Evolutionary conservation across 1,140 invertebrate genomes (phyloP).

Genomic region (Drosophila navojoa): DNA sequence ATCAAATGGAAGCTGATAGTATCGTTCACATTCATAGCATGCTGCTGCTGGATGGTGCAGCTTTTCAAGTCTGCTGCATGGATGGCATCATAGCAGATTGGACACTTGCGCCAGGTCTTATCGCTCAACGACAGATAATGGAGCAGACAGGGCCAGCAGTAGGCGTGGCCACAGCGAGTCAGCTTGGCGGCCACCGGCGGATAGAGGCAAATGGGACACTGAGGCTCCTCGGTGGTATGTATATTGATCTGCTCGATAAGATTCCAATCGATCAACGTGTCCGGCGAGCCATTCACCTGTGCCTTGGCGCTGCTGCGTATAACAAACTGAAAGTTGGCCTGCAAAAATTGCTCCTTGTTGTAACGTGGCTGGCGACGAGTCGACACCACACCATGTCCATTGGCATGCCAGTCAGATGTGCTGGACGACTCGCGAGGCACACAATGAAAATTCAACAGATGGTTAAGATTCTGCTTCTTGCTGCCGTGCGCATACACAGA

Average conservation of each 20-base stretch:
- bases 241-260: slow-evolving; percentile 95
- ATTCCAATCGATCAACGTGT: slow-evolving; percentile 95
- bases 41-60: slow-evolving; percentile 84
- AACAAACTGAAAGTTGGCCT: slow-evolving; percentile 98
- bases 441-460: slow-evolving; percentile 95
- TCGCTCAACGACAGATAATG: slow-evolving; percentile 95
- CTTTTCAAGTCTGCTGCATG: slow-evolving; percentile 84
- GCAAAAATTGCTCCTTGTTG: slow-evolving; percentile 96
- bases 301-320: slow-evolving; percentile 89
- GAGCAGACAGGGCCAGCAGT: slow-evolving; percentile 97
- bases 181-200: slow-evolving; percentile 94
- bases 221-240: slow-evolving; percentile 88
- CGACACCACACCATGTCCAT: slow-evolving; percentile 81
- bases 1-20: slow-evolving; percentile 93
- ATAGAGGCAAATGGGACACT: slow-evolving; percentile 96
- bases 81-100: slow-evolving; percentile 93
- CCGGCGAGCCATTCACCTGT: slow-evolving; percentile 91
- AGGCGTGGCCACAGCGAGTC: slow-evolving; percentile 97
- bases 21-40: slow-evolving; percentile 88
- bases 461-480: slow-evolving; percentile 96
- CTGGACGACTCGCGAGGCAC: slow-evolving; percentile 86
- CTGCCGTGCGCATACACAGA: slow-evolving; percentile 92
- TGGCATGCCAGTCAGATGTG: slow-evolving; percentile 35
- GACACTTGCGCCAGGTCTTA: slow-evolving; percentile 90
- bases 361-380: slow-evolving; percentile 86